Evolutionary conservation across 2,113 vertebrate genomes (phyloP), one percentile per base, ranked within the genome.

Genomic region (Epinephelus lanceolatus): DNA sequence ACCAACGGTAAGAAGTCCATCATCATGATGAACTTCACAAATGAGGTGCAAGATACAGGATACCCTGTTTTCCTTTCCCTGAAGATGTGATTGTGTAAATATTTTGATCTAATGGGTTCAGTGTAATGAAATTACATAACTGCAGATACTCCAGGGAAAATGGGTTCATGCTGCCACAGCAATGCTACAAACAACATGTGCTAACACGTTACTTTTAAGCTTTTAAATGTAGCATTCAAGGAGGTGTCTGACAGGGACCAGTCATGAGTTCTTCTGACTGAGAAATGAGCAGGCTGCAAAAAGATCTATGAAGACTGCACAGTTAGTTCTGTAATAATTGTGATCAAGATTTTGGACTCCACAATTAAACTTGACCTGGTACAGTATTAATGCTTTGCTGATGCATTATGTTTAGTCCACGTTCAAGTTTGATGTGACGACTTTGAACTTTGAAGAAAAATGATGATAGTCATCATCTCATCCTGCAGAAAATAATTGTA

Each of bases 151-250:
- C 12, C 10, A 15, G 19, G 66, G 51, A 55, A 53, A 70, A n/a
- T 37, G 30, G 23, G 56, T 60, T 60, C 53, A 59, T 6, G 19
- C 53, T 59, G 33, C 4, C 6, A 52, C 27, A 53, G 27, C 61
- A 61, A 15, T 45, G 60, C 33, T 57, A 47, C 40, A 33, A 14
- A 56, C 19, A 72, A 53, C 78, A 59, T 69, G 45, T 45, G 30
- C 33, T 1, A 13, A 75, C 65, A 69, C 0, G 56, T 68, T 62
- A 1, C 56, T n/a, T 6, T 62, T 25, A 27, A 59, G 53, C 53
- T 52, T 42, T 42, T 21, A 51, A 11, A 47, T 55, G 18, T 40
- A 40, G 56, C 15, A 40, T 17, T 67, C 52, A 21, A 45, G 33
- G 33, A 37, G 33, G 33, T 45, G 42, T 45, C 8, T 45, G 42